Conservation (phyloP, 2,797 vertebrate genomes). For the Takifugu ocellatus region DNA sequence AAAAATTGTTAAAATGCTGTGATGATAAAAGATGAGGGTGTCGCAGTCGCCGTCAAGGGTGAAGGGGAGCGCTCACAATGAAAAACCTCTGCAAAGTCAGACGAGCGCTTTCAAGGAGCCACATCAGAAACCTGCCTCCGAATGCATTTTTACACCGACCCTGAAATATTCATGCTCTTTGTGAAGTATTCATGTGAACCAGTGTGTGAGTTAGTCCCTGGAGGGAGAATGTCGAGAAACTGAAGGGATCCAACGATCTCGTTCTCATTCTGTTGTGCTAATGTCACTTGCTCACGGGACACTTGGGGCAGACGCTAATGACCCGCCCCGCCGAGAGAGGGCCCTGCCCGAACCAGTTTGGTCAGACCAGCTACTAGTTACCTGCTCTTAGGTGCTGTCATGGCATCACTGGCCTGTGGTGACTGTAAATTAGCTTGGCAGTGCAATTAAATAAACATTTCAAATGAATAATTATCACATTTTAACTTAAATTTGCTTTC, state of each 20-base stretch:
- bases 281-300: slow-evolving; percentile 54
- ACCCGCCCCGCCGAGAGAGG: slow-evolving; percentile 47
- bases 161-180: slow-evolving; percentile 76
- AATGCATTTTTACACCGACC: slow-evolving; percentile 72
- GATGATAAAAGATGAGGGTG: slow-evolving; percentile 47
- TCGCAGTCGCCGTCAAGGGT: slow-evolving; percentile 50
- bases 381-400: slow-evolving; percentile 12
- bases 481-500: slow-evolving; percentile 6
- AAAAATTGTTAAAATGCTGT: slow-evolving; percentile 42
- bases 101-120: slow-evolving; percentile 63
- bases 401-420: neutral
- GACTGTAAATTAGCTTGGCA: neutral
- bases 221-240: slow-evolving; percentile 55
- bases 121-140: slow-evolving; percentile 66
- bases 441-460: neutral
- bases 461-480: neutral
- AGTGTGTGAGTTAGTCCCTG: slow-evolving; percentile 67
- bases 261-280: slow-evolving; percentile 51
- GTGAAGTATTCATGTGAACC: slow-evolving; percentile 76
- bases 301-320: slow-evolving; percentile 56
- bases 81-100: slow-evolving; percentile 66
- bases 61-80: slow-evolving; percentile 51
- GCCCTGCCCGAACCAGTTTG: slow-evolving; percentile 36
- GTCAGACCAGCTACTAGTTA: slow-evolving; percentile 18
- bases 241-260: slow-evolving; percentile 59